Evolutionary conservation across 2,113 vertebrate species (phyloP), one percentile per base, ranked within the genome.

Genomic region (Agapornis roseicollis): DNA sequence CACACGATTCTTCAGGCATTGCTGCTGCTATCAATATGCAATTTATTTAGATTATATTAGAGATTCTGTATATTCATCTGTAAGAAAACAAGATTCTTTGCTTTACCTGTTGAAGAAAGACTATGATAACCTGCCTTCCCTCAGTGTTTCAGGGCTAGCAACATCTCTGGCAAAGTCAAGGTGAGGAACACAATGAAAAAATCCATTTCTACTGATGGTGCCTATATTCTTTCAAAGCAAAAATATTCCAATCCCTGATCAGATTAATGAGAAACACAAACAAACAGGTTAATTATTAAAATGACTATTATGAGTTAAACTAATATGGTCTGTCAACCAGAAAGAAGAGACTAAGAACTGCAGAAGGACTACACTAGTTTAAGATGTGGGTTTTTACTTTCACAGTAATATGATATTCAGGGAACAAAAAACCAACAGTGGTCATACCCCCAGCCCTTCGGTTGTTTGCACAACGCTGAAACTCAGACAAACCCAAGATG

Each of bases 371-470:
- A 28, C 0, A 0, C 6, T 31, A 17, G 17, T 55, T 77, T 27
- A 85, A 60, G 55, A 13, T 5, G 33, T 0, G 1, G 10, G 35
- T 77, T 85, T 39, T 42, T 46, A 60, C 19, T 61, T 80, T 18
- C 16, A 52, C 0, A 0, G 37, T 23, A n/a, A 29, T 5, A 17
- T 25, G 41, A 71, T 4, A 9, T 12, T 60, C 28, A 65, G 46
- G 39, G 78, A 42, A 81, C 17, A 12, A 69, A 41, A 52, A 63
- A 17, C 4, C 17, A 53, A 10, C 9, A 23, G 19, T 28, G 52
- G 50, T 60, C 52, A 50, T 69, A 73, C 6, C 24, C 52, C 23
- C 37, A 58, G 42, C 27, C 41, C 52, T 71, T 46, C 65, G 44
- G 44, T 7, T 66, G 64, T 50, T 85, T 77, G 37, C 46, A 46